phyloP scores from a whole-genome alignment of 2,888 invertebrate species.

The Eucera pruinosa region DNA sequence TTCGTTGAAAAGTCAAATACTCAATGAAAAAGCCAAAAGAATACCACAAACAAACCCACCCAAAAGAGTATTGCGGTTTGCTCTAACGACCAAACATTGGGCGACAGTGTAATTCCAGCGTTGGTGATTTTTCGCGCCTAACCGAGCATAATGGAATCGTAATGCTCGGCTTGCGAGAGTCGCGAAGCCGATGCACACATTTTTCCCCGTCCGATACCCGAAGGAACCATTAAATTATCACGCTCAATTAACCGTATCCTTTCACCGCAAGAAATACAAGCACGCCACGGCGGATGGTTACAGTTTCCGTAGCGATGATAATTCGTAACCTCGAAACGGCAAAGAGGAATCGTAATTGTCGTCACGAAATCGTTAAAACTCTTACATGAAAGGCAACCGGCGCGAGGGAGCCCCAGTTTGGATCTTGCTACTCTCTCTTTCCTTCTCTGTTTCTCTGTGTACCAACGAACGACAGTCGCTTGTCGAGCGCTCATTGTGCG shows the following conservation, averaged over 20 bases:
- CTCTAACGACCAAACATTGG: no score
- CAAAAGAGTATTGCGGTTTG: constrained; percentile 17
- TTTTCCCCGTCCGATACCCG: constrained; percentile 58
- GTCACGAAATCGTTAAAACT: constrained; percentile 75
- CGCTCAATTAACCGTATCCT: constrained; percentile 65
- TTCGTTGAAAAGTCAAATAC: neutral
- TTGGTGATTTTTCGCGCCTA: constrained; percentile 45
- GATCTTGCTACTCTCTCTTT: neutral
- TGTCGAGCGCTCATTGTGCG: constrained; percentile 76
- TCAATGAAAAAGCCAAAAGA: neutral
- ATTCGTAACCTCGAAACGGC: constrained; percentile 56
- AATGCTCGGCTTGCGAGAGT: constrained; percentile 34
- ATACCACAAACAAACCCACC: neutral
- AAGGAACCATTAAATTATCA: constrained; percentile 64
- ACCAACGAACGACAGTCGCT: constrained; percentile 68
- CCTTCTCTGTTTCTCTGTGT: constrained; percentile 42
- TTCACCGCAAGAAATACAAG: constrained; percentile 45
- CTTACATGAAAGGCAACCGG: constrained; percentile 71
- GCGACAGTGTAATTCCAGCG: constrained; percentile 30
- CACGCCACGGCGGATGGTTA: constrained; percentile 47
- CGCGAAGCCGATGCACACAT: constrained; percentile 61
- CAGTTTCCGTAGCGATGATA: constrained; percentile 62
- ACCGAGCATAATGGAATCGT: constrained; percentile 56
- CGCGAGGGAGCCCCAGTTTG: constrained; percentile 47
- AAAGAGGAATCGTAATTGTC: constrained; percentile 72